phyloP scores from a whole-genome alignment of 2,113 vertebrate genomes.

The Chroicocephalus ridibundus region DNA sequence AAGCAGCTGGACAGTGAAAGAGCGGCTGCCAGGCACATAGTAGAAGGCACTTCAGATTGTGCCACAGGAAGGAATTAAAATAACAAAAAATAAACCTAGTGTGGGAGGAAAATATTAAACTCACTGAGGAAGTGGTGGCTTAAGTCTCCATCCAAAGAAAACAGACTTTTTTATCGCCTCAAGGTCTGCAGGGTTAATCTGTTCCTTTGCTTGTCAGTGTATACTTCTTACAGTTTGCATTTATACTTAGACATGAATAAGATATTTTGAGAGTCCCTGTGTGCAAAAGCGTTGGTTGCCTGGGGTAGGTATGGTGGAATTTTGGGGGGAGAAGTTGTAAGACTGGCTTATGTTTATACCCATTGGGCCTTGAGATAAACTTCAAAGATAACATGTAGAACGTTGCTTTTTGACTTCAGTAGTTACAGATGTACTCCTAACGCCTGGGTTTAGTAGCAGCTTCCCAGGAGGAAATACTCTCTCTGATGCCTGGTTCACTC shows the following conservation, averaged over 20 bases:
- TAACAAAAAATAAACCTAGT: not conserved
- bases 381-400: slow-evolving; percentile 29
- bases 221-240: not conserved
- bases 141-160: not conserved
- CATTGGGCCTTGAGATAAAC: not conserved
- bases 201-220: not conserved
- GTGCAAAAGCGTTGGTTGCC: not conserved
- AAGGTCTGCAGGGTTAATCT: not conserved
- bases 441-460: not conserved
- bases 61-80: not conserved
- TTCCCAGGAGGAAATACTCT: not conserved
- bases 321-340: not conserved
- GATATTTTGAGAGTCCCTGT: not conserved
- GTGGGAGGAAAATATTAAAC: not conserved
- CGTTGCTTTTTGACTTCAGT: not conserved
- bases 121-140: not conserved
- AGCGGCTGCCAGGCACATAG: not conserved
- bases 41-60: not conserved
- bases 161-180: not conserved
- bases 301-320: not conserved
- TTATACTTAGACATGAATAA: not conserved
- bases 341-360: slow-evolving; percentile 4
- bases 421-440: not conserved
- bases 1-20: slow-evolving; percentile 1
- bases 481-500: slow-evolving; percentile 22